Conservation (phyloP, 1,140 invertebrate species). For the Matsumurasca onukii region DNA sequence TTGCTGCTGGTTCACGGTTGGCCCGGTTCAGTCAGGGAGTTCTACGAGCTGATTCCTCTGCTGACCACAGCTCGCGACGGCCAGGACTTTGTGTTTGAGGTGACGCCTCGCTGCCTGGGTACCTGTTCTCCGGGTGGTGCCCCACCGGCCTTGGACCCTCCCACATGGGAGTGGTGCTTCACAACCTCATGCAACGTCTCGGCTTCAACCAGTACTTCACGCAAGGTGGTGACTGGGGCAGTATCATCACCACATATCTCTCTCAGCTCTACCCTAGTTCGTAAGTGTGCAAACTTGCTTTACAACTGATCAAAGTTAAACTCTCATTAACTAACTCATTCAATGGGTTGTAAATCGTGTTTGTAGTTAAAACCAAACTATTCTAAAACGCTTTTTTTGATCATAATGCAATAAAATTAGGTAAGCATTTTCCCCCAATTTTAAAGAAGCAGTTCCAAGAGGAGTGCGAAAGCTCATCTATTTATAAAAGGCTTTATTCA, state of each 20-base stretch:
- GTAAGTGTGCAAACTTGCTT: conserved; percentile 5
- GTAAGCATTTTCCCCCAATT: no score
- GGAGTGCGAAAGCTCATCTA: no score
- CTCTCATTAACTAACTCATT: background rate
- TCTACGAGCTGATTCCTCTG: conserved; percentile 76
- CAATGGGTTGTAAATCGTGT: no score
- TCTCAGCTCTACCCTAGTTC: conserved; percentile 62
- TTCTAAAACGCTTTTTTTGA: no score
- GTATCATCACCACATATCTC: conserved; percentile 58
- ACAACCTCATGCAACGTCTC: conserved; percentile 80
- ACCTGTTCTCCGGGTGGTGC: conserved; percentile 75
- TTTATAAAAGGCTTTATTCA: no score
- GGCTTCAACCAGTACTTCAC: conserved; percentile 74
- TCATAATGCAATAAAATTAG: no score
- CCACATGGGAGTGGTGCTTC: conserved; percentile 70
- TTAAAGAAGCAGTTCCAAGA: no score
- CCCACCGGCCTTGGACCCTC: conserved; percentile 59
- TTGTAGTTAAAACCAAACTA: no score
- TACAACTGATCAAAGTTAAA: background rate
- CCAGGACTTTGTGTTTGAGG: conserved; percentile 71
- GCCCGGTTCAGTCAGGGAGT: conserved; percentile 87
- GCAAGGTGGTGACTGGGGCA: conserved; percentile 87
- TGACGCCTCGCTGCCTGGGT: conserved; percentile 83
- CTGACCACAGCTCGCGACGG: conserved; percentile 59
- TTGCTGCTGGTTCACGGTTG: conserved; percentile 81